Evolutionary conservation across 2,888 invertebrate species (phyloP), one percentile per base, ranked within the genome.

Genomic region (Lasiommata megera): DNA sequence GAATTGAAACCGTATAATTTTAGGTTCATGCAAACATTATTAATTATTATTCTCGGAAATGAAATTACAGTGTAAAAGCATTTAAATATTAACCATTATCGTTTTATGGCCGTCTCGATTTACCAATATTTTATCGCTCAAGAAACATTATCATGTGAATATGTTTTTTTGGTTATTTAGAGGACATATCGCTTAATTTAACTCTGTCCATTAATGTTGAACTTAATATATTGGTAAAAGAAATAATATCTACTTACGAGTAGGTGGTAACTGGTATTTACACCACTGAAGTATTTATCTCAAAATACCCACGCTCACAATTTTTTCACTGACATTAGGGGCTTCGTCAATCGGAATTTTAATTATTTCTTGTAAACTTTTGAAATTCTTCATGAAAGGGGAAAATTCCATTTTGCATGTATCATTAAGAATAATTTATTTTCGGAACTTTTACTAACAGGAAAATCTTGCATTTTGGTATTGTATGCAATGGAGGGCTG

Each of bases 1-100:
- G 9, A 38, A 41, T n/a, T 14, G 47, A 17, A 43, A 58, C 12
- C 48, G 29, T 58, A 47, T 44, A 38, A 60, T 56, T 55, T 36
- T 47, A 47, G 31, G 40, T 16, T 50, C 40, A 51, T 12, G 23
- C 34, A 38, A 36, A 48, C 48, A 37, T 23, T 48, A 37, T 37
- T 48, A 34, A 17, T 48, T 52, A 31, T 52, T 37, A 31, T 37
- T 51, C 34, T 48, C 41, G 40, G 18, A 34, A 34, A 41, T 18
- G 23, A 34, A 48, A 41, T 41, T 47, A 55, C 38, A 11, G 14
- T 14, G 16, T 34, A 50, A 29, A 34, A 56, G 23, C 17, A 31
- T 36, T 44, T 56, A 43, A 56, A 50, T 51, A 8, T 18, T 18
- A 6, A 31, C 47, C 48, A 31, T 41, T 48, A 34, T 17, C 23